These are phyloP conservation scores for Dallia pectoralis DNA, from an alignment of 2,797 vertebrate genomes.

Conservation along the genomic window DNA sequence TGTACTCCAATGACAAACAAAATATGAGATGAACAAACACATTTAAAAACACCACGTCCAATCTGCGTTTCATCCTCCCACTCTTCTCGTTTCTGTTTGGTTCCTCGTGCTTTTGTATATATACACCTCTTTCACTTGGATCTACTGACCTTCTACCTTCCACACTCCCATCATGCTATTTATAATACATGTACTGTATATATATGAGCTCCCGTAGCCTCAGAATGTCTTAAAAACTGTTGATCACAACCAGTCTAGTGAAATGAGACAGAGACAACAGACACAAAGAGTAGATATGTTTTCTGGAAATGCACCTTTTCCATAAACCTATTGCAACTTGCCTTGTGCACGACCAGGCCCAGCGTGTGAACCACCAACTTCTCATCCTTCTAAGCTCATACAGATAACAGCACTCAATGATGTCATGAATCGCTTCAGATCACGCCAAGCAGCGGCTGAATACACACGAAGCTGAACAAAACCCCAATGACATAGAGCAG, in stretches of 20 bases:
- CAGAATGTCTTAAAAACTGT: neutral
- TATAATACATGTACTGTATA: slow-evolving; percentile 20
- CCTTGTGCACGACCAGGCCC: neutral
- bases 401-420: neutral
- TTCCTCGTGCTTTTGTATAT: slow-evolving; percentile 1
- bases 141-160: slow-evolving; percentile 13
- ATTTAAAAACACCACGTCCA: slow-evolving; percentile 22
- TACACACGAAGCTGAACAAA: slow-evolving; percentile 6
- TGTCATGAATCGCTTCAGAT: neutral
- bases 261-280: slow-evolving; percentile 13
- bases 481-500: slow-evolving; percentile 17
- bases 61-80: slow-evolving; percentile 3
- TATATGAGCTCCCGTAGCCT: neutral
- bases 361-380: neutral
- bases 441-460: neutral
- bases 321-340: neutral
- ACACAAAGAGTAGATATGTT: slow-evolving; percentile 6
- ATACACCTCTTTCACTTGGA: slow-evolving; percentile 35
- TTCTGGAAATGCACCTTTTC: neutral
- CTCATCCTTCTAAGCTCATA: neutral
- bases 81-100: neutral
- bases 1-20: slow-evolving; percentile 50
- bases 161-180: neutral
- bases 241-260: slow-evolving; percentile 42
- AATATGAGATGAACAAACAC: slow-evolving; percentile 50